A percentile compares a stretch with the other conserved stretches of the same genome.
phyloP scores from a whole-genome alignment of 2,888 invertebrate genomes.

The Agrotis clavis region DNA sequence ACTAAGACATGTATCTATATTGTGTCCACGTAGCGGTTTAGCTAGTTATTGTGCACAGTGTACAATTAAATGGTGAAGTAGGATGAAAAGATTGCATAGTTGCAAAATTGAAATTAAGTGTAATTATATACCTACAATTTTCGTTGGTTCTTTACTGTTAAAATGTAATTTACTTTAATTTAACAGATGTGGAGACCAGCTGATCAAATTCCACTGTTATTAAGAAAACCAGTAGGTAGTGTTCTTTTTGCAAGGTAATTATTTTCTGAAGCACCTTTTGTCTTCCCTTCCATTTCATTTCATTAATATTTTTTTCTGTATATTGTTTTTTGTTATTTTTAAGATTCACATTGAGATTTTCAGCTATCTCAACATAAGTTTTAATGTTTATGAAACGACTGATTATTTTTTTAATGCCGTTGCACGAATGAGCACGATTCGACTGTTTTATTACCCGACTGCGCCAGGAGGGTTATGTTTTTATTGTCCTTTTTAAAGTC shows the following conservation, averaged over 20 bases:
- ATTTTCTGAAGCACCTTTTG: not conserved
- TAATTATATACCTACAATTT: constrained; percentile 44
- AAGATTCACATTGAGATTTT: not conserved
- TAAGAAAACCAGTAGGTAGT: not conserved
- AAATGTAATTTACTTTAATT: constrained; percentile 17
- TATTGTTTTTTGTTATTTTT: not conserved
- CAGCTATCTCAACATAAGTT: not conserved
- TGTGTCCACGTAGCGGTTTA: constrained; percentile 3
- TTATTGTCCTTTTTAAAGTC: not conserved
- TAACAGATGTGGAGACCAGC: constrained; percentile 14
- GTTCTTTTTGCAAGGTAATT: not conserved
- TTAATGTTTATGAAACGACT: not conserved
- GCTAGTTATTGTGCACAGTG: constrained; percentile 2
- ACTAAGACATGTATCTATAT: not conserved
- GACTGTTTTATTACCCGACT: not conserved
- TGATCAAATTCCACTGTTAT: constrained; percentile 1
- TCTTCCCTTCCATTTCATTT: not conserved
- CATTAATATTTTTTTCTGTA: not conserved
- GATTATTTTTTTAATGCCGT: not conserved
- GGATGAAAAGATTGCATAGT: constrained; percentile 51
- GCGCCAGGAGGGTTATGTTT: too few relatives aligned
- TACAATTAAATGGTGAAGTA: constrained; percentile 51
- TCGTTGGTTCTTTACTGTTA: constrained; percentile 20
- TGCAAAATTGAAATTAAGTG: constrained; percentile 33
- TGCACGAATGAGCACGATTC: not conserved